Evolutionary conservation across 2,888 invertebrate genomes (phyloP), one percentile per base, ranked within the genome.

Genomic region (Baronia brevicornis): DNA sequence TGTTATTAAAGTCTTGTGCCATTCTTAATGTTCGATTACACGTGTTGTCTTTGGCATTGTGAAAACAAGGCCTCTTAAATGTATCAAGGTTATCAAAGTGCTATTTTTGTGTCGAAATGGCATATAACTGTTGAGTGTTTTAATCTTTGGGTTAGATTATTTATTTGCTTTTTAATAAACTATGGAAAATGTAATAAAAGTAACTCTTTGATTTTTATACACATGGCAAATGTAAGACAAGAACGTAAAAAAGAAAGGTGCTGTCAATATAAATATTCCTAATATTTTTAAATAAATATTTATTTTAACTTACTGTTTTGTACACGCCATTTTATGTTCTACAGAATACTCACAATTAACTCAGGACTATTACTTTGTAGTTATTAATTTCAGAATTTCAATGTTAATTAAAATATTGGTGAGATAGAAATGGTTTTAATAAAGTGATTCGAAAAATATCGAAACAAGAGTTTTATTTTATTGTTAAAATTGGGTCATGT

Each of bases 351-450:
- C 60, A 57, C 43, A 24, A 36, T 29, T 36, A 38, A 34, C 40
- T 29, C 41, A 39, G 20, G n/a, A 34, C 39, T 36, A 39, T 45
- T 45, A 44, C 39, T 44, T n/a, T n/a, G n/a, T n/a, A n/a, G n/a
- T n/a, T n/a, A n/a, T n/a, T n/a, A n/a, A n/a, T n/a, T n/a, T n/a
- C n/a, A n/a, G n/a, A n/a, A 43, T 44, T 38, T 41, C 31, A 54
- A 49, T 60, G 48, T 43, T 47, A 55, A 51, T 49, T 36, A 51
- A 38, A 43, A 54, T 46, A 54, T 42, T 56, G 48, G 50, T 52
- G 46, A 51, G 54, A 48, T n/a, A n/a, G 51, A 44, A 53, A 46
- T 48, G 41, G 58, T 57, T 63, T 56, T 48, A 69, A 65, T 68
- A 69, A 72, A 73, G 53, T 46, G 59, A 53, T 46, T 39, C 37